Evolutionary conservation across 2,113 vertebrate species (phyloP).

Genomic region (Daboia siamensis): DNA sequence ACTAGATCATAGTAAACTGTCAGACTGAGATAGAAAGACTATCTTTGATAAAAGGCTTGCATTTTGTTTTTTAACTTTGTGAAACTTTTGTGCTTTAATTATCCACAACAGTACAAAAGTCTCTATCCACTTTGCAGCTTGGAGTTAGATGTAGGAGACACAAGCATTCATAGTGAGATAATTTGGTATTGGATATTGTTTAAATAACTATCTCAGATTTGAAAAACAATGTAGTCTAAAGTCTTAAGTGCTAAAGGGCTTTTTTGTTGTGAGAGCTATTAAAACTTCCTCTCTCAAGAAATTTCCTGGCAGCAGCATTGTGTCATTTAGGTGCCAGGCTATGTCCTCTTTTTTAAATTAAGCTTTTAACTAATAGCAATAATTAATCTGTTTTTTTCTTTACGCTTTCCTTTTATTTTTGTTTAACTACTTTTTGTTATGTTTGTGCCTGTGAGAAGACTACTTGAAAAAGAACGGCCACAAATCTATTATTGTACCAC

Average conservation of each 20-base stretch:
- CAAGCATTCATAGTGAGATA: conserved; percentile 75
- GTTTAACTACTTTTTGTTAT: not conserved
- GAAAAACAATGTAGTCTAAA: conserved; percentile 2
- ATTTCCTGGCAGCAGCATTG: not conserved
- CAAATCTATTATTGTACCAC: not conserved
- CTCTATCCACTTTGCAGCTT: conserved; percentile 77
- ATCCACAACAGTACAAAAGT: conserved; percentile 83
- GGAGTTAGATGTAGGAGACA: conserved; percentile 75
- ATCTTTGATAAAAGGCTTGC: conserved; percentile 88
- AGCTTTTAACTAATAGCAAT: not conserved
- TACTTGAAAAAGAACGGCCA: not conserved
- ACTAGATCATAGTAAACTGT: conserved; percentile 93
- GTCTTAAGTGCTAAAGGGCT: not conserved
- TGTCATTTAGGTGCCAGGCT: not conserved
- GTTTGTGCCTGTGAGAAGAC: not conserved
- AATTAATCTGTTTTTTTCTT: not conserved
- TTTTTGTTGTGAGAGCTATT: not conserved
- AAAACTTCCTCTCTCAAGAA: not conserved
- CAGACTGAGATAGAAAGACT: conserved; percentile 84
- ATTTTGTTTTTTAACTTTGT: conserved; percentile 80
- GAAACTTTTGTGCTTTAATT: conserved; percentile 84
- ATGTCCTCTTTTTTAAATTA: not conserved
- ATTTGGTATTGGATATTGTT: conserved; percentile 64
- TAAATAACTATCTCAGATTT: conserved; percentile 40
- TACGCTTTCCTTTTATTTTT: not conserved